Evolutionary conservation across 2,113 vertebrate genomes (phyloP).

Genomic region (Erythrocercus mccallii): DNA sequence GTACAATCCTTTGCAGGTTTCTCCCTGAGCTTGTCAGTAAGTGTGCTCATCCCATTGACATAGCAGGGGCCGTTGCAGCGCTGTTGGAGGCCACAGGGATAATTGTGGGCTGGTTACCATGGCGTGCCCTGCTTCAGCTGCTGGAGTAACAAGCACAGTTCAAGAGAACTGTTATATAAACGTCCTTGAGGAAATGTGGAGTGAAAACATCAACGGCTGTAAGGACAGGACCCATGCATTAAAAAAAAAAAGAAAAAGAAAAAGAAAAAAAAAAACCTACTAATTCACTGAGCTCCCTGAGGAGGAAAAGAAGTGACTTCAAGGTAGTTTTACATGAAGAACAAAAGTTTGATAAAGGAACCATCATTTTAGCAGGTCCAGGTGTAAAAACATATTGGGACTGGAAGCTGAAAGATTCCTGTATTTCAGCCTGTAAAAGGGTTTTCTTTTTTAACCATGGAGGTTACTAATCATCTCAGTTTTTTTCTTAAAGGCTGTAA

Average conservation of each 20-base stretch:
- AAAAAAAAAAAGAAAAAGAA: slow-evolving; percentile 6
- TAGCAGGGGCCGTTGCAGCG: neutral
- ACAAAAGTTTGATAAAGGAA: neutral
- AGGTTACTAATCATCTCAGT: neutral
- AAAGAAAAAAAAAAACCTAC: neutral
- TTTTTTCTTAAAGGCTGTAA: neutral
- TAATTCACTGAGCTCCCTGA: neutral
- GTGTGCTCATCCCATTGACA: neutral
- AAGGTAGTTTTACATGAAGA: neutral
- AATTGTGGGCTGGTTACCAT: neutral
- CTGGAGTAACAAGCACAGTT: neutral
- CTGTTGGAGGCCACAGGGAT: neutral
- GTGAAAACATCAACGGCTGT: slow-evolving; percentile 12
- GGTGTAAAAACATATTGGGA: neutral
- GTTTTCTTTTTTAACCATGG: neutral
- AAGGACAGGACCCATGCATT: neutral
- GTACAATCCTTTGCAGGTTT: neutral
- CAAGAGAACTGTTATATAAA: neutral
- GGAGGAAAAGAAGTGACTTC: neutral
- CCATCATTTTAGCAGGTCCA: neutral
- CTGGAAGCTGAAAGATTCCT: neutral
- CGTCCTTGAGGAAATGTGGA: neutral
- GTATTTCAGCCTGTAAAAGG: neutral
- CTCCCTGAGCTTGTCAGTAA: neutral
- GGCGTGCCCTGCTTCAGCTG: neutral